These are phyloP conservation scores for Hoplodrina ambigua DNA, from an alignment of 2,888 invertebrate species.

Conservation along the genomic window DNA sequence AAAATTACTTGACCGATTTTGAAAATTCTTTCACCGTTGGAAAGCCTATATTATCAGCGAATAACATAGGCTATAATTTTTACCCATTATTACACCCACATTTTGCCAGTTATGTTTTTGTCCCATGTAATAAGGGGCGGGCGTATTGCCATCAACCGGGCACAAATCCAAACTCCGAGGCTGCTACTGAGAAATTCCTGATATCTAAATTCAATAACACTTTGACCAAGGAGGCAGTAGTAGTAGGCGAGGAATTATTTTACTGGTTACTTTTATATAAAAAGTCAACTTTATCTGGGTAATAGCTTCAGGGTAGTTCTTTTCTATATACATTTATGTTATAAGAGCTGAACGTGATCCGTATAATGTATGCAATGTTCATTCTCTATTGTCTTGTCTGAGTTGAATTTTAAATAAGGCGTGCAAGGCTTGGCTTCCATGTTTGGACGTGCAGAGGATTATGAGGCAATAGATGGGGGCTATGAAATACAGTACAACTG, in stretches of 20 bases:
- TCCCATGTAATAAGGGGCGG: too few relatives aligned
- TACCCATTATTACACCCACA: too few relatives aligned
- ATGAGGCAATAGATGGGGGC: too few relatives aligned
- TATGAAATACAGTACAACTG: neutral
- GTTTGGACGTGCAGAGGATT: neutral
- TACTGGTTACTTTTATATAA: constrained; percentile 24
- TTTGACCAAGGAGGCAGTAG: neutral
- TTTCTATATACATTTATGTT: constrained; percentile 43
- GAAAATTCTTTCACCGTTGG: too few relatives aligned
- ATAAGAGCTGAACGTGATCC: constrained; percentile 43
- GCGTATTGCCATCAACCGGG: too few relatives aligned
- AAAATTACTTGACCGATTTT: too few relatives aligned
- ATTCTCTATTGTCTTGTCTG: constrained; percentile 42
- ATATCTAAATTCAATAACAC: too few relatives aligned
- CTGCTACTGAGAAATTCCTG: too few relatives aligned
- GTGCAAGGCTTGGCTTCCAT: constrained; percentile 1
- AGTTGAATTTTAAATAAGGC: constrained; percentile 47
- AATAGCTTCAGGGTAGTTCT: constrained; percentile 19
- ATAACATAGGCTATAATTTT: too few relatives aligned
- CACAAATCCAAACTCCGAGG: too few relatives aligned
- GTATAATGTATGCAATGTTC: constrained; percentile 44
- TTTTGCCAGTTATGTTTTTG: too few relatives aligned
- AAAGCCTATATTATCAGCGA: too few relatives aligned
- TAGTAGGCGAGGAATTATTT: constrained; percentile 22
- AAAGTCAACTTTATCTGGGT: constrained; percentile 28